Conservation (phyloP, 2,113 vertebrate species). For the Camelus dromedarius region DNA sequence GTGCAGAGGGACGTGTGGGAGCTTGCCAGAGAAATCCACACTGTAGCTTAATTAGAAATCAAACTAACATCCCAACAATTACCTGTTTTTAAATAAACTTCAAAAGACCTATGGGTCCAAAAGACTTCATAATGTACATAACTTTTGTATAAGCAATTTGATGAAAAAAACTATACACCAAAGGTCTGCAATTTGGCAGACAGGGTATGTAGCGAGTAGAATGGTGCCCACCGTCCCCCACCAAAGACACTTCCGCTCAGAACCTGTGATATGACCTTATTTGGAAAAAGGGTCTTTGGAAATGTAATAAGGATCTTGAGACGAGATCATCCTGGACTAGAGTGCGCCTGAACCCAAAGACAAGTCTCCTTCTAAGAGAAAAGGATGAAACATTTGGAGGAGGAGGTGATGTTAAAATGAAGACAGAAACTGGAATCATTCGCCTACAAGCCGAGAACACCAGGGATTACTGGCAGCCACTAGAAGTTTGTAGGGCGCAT, state of each 20-base stretch:
- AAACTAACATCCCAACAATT: background rate
- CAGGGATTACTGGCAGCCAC: background rate
- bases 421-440: background rate
- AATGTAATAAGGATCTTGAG: background rate
- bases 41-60: background rate
- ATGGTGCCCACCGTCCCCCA: background rate
- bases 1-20: background rate
- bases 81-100: background rate
- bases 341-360: background rate
- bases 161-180: background rate
- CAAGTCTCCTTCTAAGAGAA: background rate
- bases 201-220: background rate
- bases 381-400: background rate
- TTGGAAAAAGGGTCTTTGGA: background rate
- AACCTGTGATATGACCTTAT: background rate
- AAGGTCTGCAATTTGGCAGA: background rate
- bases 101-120: background rate
- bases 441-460: background rate
- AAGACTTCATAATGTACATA: background rate
- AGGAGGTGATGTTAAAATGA: background rate
- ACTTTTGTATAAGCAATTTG: background rate
- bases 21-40: background rate
- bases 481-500: background rate
- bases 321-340: background rate
- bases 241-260: background rate